Percentiles rank a stretch among this genome's conserved stretches.
Evolutionary conservation across 1,140 invertebrate genomes (phyloP).

Genomic region (Arctopsyche grandis): DNA sequence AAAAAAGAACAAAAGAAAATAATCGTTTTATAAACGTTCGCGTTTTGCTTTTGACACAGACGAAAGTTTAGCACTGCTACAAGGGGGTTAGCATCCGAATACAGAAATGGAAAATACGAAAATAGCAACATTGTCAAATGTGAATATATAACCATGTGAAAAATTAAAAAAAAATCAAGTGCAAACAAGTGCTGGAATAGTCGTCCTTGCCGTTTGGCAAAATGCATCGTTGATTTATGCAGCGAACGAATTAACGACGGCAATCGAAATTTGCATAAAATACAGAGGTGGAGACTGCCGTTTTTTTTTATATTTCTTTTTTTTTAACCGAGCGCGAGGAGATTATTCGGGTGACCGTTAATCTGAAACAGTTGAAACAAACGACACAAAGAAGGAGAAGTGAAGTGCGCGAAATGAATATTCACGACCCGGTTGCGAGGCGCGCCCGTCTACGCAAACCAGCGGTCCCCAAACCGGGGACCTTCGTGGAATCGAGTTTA

Average conservation of each 20-base stretch:
- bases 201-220: too few relatives aligned
- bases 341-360: constrained; percentile 26
- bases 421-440: not conserved
- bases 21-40: constrained; percentile 23
- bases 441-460: not conserved
- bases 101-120: not conserved
- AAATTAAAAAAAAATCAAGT: too few relatives aligned
- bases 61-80: not conserved
- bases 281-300: too few relatives aligned
- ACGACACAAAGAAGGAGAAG: constrained; percentile 34
- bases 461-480: not conserved
- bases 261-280: not conserved
- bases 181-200: too few relatives aligned
- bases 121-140: not conserved
- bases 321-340: not conserved
- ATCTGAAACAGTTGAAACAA: constrained; percentile 29
- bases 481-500: too few relatives aligned
- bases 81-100: not conserved
- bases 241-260: not conserved
- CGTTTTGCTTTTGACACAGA: constrained; percentile 28
- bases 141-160: too few relatives aligned
- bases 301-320: not conserved
- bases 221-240: not conserved
- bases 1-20: constrained; percentile 16
- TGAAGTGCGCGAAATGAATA: constrained; percentile 33